phyloP scores from a whole-genome alignment of 2,797 vertebrate genomes.

The Eleutherodactylus coqui region DNA sequence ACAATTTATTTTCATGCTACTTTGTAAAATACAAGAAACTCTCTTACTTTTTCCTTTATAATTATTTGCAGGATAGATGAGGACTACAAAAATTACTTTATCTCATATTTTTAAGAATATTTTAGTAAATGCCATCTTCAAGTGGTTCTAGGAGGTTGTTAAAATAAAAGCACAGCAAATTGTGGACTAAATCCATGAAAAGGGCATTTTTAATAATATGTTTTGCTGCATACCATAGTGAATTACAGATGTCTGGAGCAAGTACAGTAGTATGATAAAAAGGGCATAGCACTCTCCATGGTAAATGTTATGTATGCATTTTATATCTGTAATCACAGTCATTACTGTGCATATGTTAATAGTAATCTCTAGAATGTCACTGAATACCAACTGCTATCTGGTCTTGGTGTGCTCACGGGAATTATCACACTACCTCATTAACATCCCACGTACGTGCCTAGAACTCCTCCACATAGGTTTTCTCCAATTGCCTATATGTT shows the following conservation, averaged over 20 bases:
- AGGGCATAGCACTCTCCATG: background rate
- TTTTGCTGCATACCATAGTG: background rate
- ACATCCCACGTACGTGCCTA: too few species aligned
- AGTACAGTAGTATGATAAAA: background rate
- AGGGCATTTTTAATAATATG: constrained; percentile 16
- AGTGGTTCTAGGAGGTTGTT: background rate
- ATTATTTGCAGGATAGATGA: background rate
- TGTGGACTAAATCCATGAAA: background rate
- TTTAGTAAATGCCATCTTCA: constrained; percentile 3
- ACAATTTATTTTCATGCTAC: too few species aligned
- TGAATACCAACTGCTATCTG: background rate
- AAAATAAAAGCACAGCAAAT: background rate
- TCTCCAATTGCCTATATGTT: too few species aligned
- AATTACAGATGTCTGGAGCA: background rate
- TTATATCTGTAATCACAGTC: background rate
- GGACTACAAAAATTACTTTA: background rate
- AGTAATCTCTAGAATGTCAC: background rate
- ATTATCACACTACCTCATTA: background rate
- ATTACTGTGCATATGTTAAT: background rate
- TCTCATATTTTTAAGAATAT: background rate
- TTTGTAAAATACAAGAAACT: too few species aligned
- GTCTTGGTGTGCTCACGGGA: background rate
- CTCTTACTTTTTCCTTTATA: background rate
- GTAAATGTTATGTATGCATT: background rate
- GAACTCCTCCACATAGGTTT: too few species aligned